Evolutionary conservation across 2,888 invertebrate genomes (phyloP).

Genomic region (Chaitophorus viminalis): DNA sequence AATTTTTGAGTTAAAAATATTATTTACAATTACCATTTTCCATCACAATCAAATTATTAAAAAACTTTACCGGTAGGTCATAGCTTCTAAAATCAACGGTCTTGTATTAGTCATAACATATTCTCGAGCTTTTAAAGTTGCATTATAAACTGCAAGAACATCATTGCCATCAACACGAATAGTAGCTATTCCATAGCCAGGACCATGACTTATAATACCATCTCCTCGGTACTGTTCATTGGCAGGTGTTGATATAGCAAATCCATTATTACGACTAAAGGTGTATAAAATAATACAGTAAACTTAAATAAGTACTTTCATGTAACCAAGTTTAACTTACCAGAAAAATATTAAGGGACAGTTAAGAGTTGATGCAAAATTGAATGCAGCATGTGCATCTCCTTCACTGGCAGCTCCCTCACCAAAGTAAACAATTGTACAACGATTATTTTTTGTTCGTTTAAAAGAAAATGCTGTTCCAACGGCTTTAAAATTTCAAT

Average conservation of each 20-base stretch:
- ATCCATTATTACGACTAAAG: constrained; percentile 97
- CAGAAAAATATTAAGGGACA: constrained; percentile 96
- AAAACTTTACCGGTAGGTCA: constrained; percentile 85
- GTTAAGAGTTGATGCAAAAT: constrained; percentile 95
- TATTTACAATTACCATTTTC: background rate
- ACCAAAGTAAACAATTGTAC: constrained; percentile 84
- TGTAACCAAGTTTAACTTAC: constrained; percentile 69
- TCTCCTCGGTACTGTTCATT: constrained; percentile 95
- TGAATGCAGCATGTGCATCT: constrained; percentile 97
- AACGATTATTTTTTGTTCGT: constrained; percentile 75
- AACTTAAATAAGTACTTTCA: background rate
- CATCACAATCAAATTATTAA: constrained; percentile 20
- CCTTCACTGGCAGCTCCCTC: constrained; percentile 99
- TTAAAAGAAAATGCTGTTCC: constrained; percentile 96
- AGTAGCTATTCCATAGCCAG: constrained; percentile 88
- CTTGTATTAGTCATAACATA: constrained; percentile 78
- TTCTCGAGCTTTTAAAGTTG: constrained; percentile 80
- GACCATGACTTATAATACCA: constrained; percentile 91
- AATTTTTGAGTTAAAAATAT: background rate
- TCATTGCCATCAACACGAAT: constrained; percentile 97
- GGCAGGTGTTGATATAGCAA: constrained; percentile 96
- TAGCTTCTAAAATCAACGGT: constrained; percentile 95
- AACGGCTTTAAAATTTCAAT: constrained; percentile 72
- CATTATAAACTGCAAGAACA: constrained; percentile 92
- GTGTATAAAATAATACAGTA: constrained; percentile 62